A percentile compares a stretch with the other conserved stretches of the same genome.
phyloP scores from a whole-genome alignment of 2,888 invertebrate genomes.

The Drosophila affinis region DNA sequence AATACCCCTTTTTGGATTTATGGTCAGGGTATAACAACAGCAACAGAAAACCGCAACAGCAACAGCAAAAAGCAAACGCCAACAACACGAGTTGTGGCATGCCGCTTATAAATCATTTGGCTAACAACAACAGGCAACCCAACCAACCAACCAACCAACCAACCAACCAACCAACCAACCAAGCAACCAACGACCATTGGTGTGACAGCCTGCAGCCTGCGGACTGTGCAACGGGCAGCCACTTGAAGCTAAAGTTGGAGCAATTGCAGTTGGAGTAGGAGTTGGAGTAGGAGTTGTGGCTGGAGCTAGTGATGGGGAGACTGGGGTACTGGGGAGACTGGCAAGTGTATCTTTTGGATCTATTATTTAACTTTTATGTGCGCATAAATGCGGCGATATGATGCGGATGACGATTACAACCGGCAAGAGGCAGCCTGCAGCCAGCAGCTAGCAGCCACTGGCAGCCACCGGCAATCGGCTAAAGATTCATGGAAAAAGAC shows the following conservation, averaged over 20 bases:
- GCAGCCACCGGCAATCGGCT: conserved; percentile 34
- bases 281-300: not conserved
- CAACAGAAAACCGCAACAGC: conserved; percentile 23
- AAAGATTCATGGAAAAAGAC: conserved; percentile 8
- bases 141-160: conserved; percentile 1
- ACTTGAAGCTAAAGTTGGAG: conserved; percentile 24
- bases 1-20: conserved; percentile 25
- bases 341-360: conserved; percentile 79
- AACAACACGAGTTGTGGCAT: conserved; percentile 16
- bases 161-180: conserved; percentile 10
- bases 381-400: conserved; percentile 79
- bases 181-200: conserved; percentile 25
- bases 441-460: conserved; percentile 23
- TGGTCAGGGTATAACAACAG: conserved; percentile 44
- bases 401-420: conserved; percentile 55
- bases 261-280: conserved; percentile 51
- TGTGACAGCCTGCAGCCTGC: conserved; percentile 3
- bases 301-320: conserved; percentile 1
- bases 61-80: conserved; percentile 4
- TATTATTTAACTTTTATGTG: conserved; percentile 81
- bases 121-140: conserved; percentile 44
- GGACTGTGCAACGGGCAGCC: conserved; percentile 26
- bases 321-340: conserved; percentile 21
- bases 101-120: conserved; percentile 69
- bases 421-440: not conserved